Evolutionary conservation across 2,888 invertebrate species (phyloP), one percentile per base, ranked within the genome.

Genomic region (Clitarchus hookeri): DNA sequence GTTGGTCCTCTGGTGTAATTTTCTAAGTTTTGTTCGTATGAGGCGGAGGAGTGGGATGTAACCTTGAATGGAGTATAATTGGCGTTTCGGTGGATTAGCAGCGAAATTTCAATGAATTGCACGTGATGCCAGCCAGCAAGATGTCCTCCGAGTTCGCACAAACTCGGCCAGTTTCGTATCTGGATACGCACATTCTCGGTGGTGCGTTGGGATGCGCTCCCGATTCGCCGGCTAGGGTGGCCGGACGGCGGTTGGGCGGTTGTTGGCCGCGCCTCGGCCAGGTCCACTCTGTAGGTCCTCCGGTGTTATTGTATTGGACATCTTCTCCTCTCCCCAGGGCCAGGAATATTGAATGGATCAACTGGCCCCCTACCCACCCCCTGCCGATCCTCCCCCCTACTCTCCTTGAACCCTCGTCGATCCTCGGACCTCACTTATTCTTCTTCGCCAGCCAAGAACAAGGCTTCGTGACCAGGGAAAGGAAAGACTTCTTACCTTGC

Each of bases 251-350:
- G 36, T 36, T 82, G 44, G 19, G 19, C 36, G 27, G 82, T 82
- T 82, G 27, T 44, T 82, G 82, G 16, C 44, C 82, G 36, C 27
- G 11, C 82, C 82, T 23, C 82, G 16, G 44, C 44, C 82, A 44
- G 36, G 82, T 27, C 82, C 82, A 44, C 44, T 44, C 82, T 82
- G 44, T 82, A 82, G 27, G 44, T 82, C 54, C 54, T 77, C 84
- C 54, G 48, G 84, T 86, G 86, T 86, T 86, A 86, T 86, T 86
- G 86, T 86, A 86, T 86, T 78, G 86, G 86, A 86, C 86, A 79
- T 80, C 44, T 82, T 44, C 44, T 82, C 82, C 44, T 82, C 82
- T 82, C 82, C 82, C 82, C 44, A 36, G 82, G 82, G 82, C 44
- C 82, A 82, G 36, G 82, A 82, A 82, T 82, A 82, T 82, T 82